Evolutionary conservation across 1,140 invertebrate species (phyloP).

Genomic region (Lordiphosa mommai): DNA sequence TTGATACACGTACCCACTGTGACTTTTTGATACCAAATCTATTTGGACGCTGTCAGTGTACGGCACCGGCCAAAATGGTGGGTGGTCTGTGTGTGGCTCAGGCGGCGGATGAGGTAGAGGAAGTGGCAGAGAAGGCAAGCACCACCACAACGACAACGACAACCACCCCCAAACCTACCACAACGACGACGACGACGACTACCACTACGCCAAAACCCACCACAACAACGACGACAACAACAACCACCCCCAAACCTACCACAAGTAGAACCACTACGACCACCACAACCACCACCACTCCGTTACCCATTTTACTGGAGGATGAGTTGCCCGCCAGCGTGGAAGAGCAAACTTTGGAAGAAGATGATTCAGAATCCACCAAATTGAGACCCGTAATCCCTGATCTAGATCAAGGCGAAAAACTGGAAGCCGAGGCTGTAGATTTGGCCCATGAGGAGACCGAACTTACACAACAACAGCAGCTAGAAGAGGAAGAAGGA

Average conservation of each 20-base stretch:
- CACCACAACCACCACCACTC: slow-evolving; percentile 26
- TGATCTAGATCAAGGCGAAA: slow-evolving; percentile 55
- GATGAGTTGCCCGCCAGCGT: slow-evolving; percentile 58
- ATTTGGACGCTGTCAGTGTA: slow-evolving; percentile 92
- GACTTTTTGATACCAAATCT: slow-evolving; percentile 93
- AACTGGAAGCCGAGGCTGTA: slow-evolving; percentile 53
- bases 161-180: slow-evolving; percentile 34
- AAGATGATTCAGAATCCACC: slow-evolving; percentile 41
- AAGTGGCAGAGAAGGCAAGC: slow-evolving; percentile 61
- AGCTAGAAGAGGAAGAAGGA: slow-evolving; percentile 22
- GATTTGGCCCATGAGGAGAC: slow-evolving; percentile 65
- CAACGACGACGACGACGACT: slow-evolving; percentile 17
- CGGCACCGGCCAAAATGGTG: slow-evolving; percentile 84
- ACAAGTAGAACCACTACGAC: slow-evolving; percentile 37
- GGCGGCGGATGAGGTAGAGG: slow-evolving; percentile 25
- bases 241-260: slow-evolving; percentile 29
- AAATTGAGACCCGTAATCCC: slow-evolving; percentile 37
- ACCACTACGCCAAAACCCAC: slow-evolving; percentile 15
- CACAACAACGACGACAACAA: slow-evolving; percentile 30
- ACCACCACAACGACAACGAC: slow-evolving; percentile 61
- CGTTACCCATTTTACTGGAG: slow-evolving; percentile 26
- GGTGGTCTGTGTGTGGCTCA: slow-evolving; percentile 83
- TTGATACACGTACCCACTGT: slow-evolving; percentile 90
- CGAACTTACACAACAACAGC: slow-evolving; percentile 56
- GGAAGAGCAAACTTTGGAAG: slow-evolving; percentile 58